phyloP scores from a whole-genome alignment of 2,113 vertebrate genomes.

The Holacanthus passer region DNA sequence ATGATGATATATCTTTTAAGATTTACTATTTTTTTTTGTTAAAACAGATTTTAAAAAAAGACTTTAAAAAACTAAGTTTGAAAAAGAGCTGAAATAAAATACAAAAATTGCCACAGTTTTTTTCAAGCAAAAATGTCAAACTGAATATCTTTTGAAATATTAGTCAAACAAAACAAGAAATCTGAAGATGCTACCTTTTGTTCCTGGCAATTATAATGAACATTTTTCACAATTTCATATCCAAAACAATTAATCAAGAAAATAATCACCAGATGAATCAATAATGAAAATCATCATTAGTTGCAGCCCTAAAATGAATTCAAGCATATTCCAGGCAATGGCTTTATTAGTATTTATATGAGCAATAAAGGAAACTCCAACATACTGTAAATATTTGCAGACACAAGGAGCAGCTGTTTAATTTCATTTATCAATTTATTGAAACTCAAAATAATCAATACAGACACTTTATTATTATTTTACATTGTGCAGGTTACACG shows the following conservation, averaged over 20 bases:
- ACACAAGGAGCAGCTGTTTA: not conserved
- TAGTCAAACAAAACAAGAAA: not conserved
- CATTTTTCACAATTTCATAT: not conserved
- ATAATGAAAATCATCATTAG: not conserved
- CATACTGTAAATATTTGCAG: not conserved
- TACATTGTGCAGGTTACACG: constrained; percentile 12
- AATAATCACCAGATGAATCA: not conserved
- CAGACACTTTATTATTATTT: not conserved
- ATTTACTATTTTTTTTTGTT: not conserved
- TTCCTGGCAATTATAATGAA: too few relatives aligned
- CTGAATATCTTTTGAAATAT: too few relatives aligned
- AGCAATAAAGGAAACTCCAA: not conserved
- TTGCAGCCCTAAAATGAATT: not conserved
- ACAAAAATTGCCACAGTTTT: too few relatives aligned
- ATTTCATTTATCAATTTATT: not conserved
- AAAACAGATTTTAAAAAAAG: not conserved
- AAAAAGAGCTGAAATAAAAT: not conserved
- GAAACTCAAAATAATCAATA: not conserved
- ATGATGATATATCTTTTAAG: not conserved
- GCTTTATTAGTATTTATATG: not conserved
- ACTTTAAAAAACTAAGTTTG: too few relatives aligned
- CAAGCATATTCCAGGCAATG: not conserved
- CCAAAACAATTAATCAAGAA: not conserved
- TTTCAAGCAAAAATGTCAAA: not conserved
- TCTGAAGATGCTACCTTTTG: not conserved